Evolutionary conservation across 2,888 invertebrate genomes (phyloP).

Genomic region (Congeria kusceri): DNA sequence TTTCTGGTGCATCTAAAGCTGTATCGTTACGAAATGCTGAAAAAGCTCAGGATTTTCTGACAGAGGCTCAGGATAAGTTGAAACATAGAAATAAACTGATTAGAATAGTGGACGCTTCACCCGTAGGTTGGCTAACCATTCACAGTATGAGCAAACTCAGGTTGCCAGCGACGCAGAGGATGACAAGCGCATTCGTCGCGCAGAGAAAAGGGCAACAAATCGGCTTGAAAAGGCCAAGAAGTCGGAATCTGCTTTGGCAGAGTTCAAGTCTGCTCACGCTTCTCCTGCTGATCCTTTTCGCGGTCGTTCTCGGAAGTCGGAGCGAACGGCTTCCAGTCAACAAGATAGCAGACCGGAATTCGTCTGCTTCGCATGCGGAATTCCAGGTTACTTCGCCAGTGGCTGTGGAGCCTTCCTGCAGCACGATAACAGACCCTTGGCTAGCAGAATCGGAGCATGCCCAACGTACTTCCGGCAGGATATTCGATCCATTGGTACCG

Average conservation of each 20-base stretch:
- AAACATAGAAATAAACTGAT: constrained; percentile 19
- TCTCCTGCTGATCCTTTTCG: not conserved
- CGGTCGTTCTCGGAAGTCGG: not conserved
- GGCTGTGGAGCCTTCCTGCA: constrained; percentile 1
- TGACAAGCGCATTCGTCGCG: not conserved
- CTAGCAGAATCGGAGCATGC: not conserved
- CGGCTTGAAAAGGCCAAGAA: not conserved
- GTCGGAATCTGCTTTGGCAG: not conserved
- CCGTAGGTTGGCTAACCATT: constrained; percentile 9
- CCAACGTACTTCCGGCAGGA: not conserved
- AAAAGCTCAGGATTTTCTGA: not conserved
- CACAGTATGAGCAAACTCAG: constrained; percentile 4
- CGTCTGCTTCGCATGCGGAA: not conserved
- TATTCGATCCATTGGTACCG: not conserved
- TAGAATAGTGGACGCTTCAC: constrained; percentile 14
- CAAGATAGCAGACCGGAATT: not conserved
- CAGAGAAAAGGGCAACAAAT: not conserved
- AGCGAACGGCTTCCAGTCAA: not conserved
- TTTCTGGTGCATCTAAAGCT: constrained; percentile 1
- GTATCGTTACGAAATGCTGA: constrained; percentile 3
- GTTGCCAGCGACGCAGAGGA: not conserved
- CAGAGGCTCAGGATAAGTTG: not conserved
- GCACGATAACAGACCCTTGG: not conserved
- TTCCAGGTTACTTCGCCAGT: not conserved
- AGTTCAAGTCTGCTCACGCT: not conserved